Base-by-base conservation (phyloP, 2,797 vertebrate species). In the Urophycis tenuis region DNA sequence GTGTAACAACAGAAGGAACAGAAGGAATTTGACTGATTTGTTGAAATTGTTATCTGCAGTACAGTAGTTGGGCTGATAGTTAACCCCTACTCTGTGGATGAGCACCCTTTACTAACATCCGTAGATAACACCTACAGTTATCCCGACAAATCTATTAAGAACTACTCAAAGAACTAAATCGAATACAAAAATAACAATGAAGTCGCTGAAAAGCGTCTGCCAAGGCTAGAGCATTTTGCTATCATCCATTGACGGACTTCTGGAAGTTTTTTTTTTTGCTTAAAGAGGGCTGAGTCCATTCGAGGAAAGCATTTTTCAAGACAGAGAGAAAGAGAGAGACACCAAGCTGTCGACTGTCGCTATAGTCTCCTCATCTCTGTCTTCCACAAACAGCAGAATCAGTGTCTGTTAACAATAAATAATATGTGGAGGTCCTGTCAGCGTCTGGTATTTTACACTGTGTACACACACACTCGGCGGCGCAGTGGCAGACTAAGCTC, bases 401-500 rank as follows among this genome's bases (percentile, higher is more conserved):
- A 29, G n/a, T 67, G 60, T 30, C 60, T 29, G 25, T 67, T 67
- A 2, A 67, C n/a, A 67, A n/a, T 30, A 67, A 60, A 67, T 67
- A 67, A 29, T 67, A 67, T 29, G 60, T 64, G 29, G n/a, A 64
- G 12, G 60, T 64, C 60, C 25, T 64, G 60, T 67, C 60, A 67
- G 12, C 60, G 60, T 25, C 25, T 60, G 53, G 53, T n/a, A 60
- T 60, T 29, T 67, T 67, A 60, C 45, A 19, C 17, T 49, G 45
- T 49, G 53, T 60, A 60, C 60, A 30, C 60, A 14, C 29, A n/a
- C 17, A n/a, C n/a, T n/a, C n/a, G n/a, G n/a, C 53, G 10, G 60
- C 60, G 10, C 60, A 29, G 60, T 5, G 83, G 82, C 86, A 85
- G 84, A 79, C 82, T 80, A 83, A 83, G 80, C 82, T 84, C 81